phyloP scores from a whole-genome alignment of 1,140 invertebrate species.

The Drosophila navojoa region DNA sequence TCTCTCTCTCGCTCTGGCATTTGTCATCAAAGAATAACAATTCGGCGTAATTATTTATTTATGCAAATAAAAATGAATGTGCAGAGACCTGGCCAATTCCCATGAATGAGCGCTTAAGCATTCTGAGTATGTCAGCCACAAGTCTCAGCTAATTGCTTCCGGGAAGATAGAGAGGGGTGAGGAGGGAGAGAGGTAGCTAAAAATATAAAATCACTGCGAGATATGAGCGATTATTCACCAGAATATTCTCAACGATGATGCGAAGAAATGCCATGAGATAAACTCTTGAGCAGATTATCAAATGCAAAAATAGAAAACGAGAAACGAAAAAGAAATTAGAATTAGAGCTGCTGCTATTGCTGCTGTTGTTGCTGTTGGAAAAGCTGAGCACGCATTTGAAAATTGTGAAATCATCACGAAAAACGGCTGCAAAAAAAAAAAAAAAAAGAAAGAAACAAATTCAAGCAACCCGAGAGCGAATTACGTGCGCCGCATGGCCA shows the following conservation, averaged over 20 bases:
- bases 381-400: slow-evolving; percentile 62
- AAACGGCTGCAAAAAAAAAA: slow-evolving; percentile 72
- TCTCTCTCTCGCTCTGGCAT: background rate
- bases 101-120: slow-evolving; percentile 36
- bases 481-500: slow-evolving; percentile 69
- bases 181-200: too few relatives aligned
- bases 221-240: slow-evolving; percentile 20
- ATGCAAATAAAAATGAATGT: slow-evolving; percentile 7
- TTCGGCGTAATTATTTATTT: too few relatives aligned
- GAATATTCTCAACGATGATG: slow-evolving; percentile 35
- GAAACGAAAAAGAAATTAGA: slow-evolving; percentile 23
- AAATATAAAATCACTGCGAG: slow-evolving; percentile 34
- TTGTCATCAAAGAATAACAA: too few relatives aligned
- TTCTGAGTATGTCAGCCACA: slow-evolving; percentile 12
- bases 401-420: slow-evolving; percentile 74
- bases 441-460: too few relatives aligned
- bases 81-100: slow-evolving; percentile 17
- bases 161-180: too few relatives aligned
- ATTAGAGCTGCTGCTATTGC: slow-evolving; percentile 4
- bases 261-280: slow-evolving; percentile 30
- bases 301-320: slow-evolving; percentile 28
- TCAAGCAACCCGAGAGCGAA: slow-evolving; percentile 51
- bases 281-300: slow-evolving; percentile 55
- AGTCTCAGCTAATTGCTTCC: slow-evolving; percentile 67
- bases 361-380: background rate